phyloP scores from a whole-genome alignment of 2,113 vertebrate genomes.

The Equus przewalskii region DNA sequence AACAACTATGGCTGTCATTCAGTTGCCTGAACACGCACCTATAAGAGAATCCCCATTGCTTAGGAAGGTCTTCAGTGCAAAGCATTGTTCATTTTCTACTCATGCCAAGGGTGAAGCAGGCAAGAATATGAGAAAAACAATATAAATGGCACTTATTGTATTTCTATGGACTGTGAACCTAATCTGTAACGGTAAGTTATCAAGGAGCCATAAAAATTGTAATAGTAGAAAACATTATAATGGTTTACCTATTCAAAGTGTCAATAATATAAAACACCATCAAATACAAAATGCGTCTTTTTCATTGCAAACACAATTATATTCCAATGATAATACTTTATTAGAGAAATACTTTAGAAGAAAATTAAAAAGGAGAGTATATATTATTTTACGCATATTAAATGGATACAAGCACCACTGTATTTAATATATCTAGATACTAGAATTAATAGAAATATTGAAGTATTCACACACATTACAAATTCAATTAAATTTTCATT shows the following conservation, averaged over 20 bases:
- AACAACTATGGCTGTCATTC: neutral
- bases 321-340: neutral
- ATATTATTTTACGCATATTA: neutral
- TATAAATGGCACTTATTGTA: neutral
- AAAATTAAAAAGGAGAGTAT: neutral
- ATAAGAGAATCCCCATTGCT: neutral
- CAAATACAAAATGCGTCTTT: neutral
- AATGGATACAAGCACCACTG: neutral
- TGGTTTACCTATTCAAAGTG: neutral
- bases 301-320: neutral
- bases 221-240: neutral
- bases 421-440: slow-evolving; percentile 46
- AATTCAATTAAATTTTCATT: slow-evolving; percentile 76
- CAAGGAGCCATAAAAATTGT: neutral
- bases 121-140: neutral
- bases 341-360: neutral
- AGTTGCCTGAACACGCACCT: neutral
- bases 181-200: neutral
- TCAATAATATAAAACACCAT: neutral
- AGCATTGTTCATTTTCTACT: neutral
- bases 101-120: neutral
- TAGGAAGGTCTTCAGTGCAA: neutral
- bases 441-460: slow-evolving; percentile 61
- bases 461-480: slow-evolving; percentile 63
- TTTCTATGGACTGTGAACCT: neutral